Percentiles rank a stretch among this genome's conserved stretches.
Evolutionary conservation across 2,113 vertebrate genomes (phyloP).

Genomic region (Anguilla japonica): DNA sequence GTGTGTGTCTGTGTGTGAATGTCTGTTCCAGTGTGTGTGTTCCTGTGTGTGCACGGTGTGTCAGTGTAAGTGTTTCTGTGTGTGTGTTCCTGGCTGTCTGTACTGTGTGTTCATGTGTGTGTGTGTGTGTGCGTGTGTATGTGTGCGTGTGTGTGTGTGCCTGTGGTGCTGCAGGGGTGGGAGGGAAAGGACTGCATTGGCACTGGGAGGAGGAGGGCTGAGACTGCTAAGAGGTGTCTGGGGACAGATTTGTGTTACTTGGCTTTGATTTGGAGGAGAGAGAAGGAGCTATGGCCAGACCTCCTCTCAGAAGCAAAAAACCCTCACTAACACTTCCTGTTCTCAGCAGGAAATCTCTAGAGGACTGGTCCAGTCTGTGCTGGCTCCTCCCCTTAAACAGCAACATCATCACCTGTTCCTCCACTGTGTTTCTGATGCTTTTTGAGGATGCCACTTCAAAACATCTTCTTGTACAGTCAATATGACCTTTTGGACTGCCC

Average conservation of each 20-base stretch:
- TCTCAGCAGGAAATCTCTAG: background rate
- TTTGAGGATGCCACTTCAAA: background rate
- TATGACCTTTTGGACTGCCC: too few relatives aligned
- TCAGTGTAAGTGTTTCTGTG: background rate
- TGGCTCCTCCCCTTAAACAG: background rate
- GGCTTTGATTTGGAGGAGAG: background rate
- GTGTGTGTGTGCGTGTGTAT: too few relatives aligned
- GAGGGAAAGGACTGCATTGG: background rate
- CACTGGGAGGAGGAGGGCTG: background rate
- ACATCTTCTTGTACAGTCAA: too few relatives aligned
- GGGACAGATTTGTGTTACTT: constrained; percentile 2
- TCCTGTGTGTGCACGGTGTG: too few relatives aligned
- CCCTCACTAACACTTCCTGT: background rate
- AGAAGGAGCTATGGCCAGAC: background rate
- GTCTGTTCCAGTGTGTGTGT: background rate
- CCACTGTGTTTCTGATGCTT: background rate
- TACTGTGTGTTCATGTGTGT: too few relatives aligned
- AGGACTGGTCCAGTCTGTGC: background rate
- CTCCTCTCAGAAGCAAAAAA: background rate
- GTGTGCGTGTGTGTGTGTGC: background rate
- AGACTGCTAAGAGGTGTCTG: background rate
- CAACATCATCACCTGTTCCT: background rate
- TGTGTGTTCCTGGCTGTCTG: too few relatives aligned
- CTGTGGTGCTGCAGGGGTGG: background rate
- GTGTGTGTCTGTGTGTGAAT: background rate